Conservation (phyloP, 35 echinoderm and acorn worm species). For the Patiria miniata region DNA sequence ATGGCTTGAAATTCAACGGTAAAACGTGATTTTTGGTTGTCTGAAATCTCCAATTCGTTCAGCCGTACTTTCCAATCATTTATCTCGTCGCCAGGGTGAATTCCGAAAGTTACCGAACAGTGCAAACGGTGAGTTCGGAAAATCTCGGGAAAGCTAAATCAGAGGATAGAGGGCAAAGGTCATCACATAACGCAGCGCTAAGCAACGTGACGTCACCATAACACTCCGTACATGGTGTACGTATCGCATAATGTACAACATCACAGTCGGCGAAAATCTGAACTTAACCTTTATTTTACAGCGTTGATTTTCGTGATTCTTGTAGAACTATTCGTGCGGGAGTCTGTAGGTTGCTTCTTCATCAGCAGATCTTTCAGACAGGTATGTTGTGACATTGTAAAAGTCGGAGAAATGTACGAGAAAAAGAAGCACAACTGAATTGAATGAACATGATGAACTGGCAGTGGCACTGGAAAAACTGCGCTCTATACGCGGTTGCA, state of each 20-base stretch:
- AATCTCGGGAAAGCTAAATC: neutral
- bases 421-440: too few species aligned
- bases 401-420: too few species aligned
- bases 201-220: constrained; percentile 46
- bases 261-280: neutral
- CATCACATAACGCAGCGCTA: constrained; percentile 25
- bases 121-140: neutral
- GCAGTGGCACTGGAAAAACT: too few species aligned
- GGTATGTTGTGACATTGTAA: too few species aligned
- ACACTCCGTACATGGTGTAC: neutral
- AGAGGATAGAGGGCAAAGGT: neutral
- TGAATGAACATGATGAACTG: too few species aligned
- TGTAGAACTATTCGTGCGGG: too few species aligned
- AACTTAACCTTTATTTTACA: too few species aligned
- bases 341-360: too few species aligned
- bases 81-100: constrained; percentile 57
- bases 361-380: too few species aligned
- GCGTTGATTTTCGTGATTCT: too few species aligned
- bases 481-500: too few species aligned
- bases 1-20: neutral
- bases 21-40: neutral
- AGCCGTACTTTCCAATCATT: constrained; percentile 2
- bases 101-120: constrained; percentile 45
- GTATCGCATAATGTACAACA: neutral
- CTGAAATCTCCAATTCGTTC: neutral